Percentiles rank a stretch among this genome's conserved stretches.
Evolutionary conservation across 2,797 vertebrate genomes (phyloP).

Genomic region (Ctenochaetus hawaiiensis): DNA sequence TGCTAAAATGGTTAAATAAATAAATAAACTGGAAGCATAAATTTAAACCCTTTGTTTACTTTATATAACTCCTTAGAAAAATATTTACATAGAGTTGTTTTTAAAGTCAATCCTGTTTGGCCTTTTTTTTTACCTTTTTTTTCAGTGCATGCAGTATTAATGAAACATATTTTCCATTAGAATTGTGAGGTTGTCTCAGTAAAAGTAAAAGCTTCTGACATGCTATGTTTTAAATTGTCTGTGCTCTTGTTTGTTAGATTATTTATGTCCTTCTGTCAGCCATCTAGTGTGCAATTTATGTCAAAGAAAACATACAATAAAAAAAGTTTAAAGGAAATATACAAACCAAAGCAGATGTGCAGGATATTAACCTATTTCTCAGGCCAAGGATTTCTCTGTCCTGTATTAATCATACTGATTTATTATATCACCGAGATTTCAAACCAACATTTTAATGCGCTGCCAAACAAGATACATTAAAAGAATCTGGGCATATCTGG

Average conservation of each 20-base stretch:
- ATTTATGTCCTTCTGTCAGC: constrained; percentile 38
- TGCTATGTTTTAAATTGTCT: constrained; percentile 38
- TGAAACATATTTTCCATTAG: constrained; percentile 40
- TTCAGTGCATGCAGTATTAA: not conserved
- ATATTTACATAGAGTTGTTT: constrained; percentile 21
- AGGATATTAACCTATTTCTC: constrained; percentile 46
- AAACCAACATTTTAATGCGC: constrained; percentile 29
- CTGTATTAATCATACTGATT: constrained; percentile 56
- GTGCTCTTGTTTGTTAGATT: constrained; percentile 24
- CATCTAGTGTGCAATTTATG: constrained; percentile 43
- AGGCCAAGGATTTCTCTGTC: constrained; percentile 38
- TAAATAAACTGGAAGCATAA: constrained; percentile 21
- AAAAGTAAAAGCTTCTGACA: constrained; percentile 37
- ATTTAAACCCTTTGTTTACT: constrained; percentile 18
- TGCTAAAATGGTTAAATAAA: constrained; percentile 1
- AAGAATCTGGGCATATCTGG: constrained; percentile 34
- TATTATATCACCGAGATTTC: constrained; percentile 33
- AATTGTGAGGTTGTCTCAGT: constrained; percentile 37
- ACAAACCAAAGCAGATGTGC: constrained; percentile 54
- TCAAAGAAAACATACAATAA: constrained; percentile 41
- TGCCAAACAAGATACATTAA: constrained; percentile 24
- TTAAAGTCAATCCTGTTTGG: not conserved
- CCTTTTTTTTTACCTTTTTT: not conserved
- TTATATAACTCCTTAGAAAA: constrained; percentile 5
- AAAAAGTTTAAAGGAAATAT: constrained; percentile 38